A percentile compares a stretch with the other conserved stretches of the same genome.
phyloP scores from a whole-genome alignment of 2,888 invertebrate species.

The Sipha maydis region DNA sequence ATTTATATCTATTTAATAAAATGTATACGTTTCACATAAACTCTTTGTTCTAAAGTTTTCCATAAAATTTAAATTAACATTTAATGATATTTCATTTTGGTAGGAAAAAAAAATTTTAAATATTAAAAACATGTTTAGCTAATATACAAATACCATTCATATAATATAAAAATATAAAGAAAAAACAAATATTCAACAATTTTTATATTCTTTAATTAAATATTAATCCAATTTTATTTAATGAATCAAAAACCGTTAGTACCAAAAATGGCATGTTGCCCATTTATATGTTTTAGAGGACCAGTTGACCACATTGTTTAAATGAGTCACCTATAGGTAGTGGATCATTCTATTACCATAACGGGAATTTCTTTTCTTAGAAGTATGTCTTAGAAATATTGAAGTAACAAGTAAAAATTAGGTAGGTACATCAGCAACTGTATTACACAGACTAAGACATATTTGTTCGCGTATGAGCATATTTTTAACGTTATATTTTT shows the following conservation, averaged over 20 bases:
- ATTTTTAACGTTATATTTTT: too few species aligned
- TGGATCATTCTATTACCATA: not conserved
- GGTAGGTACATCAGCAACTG: too few species aligned
- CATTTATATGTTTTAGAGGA: not conserved
- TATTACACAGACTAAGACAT: too few species aligned
- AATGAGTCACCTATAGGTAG: not conserved
- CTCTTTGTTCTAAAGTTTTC: not conserved
- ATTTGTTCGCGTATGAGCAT: too few species aligned
- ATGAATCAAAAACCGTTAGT: slow-evolving; percentile 29
- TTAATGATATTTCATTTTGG: too few species aligned
- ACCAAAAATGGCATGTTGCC: slow-evolving; percentile 2
- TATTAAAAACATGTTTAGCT: too few species aligned
- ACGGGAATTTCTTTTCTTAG: slow-evolving; percentile 9
- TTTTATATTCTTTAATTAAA: not conserved
- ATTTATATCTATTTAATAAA: not conserved
- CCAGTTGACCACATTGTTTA: slow-evolving; percentile 15
- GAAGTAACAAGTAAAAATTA: not conserved
- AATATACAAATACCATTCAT: not conserved
- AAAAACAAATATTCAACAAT: not conserved
- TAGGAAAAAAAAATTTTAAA: too few species aligned
- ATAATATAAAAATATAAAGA: not conserved
- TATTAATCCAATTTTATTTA: slow-evolving; percentile 20
- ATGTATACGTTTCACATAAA: not conserved
- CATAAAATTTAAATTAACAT: too few species aligned
- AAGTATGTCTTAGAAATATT: not conserved